phyloP scores from a whole-genome alignment of 1,140 invertebrate species.

The Cotesia vestalis region DNA sequence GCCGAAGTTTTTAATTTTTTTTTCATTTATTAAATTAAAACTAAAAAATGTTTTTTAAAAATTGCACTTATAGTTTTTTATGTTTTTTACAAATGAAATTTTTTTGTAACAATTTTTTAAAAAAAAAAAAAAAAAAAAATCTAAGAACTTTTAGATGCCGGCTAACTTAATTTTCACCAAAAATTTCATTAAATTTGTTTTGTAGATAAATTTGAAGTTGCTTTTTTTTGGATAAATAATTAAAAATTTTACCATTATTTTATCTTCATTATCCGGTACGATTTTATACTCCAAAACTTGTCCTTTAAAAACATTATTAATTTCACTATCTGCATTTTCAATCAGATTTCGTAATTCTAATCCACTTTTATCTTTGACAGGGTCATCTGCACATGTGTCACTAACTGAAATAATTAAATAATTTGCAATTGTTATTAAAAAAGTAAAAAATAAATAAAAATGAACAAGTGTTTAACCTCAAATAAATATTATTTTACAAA shows the following conservation, averaged over 20 bases:
- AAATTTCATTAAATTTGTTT: too few relatives aligned
- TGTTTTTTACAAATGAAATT: too few relatives aligned
- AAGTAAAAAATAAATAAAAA: neutral
- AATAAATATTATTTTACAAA: neutral
- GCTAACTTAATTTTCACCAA: too few relatives aligned
- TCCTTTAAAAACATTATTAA: constrained; percentile 48
- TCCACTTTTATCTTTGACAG: constrained; percentile 70
- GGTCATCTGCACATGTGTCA: constrained; percentile 70
- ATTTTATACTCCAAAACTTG: constrained; percentile 53
- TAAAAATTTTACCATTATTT: constrained; percentile 54
- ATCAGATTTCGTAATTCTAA: constrained; percentile 65
- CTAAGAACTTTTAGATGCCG: neutral
- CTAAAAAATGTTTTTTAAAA: too few relatives aligned
- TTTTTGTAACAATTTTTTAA: neutral
- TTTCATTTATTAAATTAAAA: too few relatives aligned
- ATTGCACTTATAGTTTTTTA: too few relatives aligned
- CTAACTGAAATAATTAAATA: constrained; percentile 66
- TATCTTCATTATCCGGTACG: constrained; percentile 64
- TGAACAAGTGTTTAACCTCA: neutral
- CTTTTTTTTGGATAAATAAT: too few relatives aligned
- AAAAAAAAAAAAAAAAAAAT: constrained; percentile 24
- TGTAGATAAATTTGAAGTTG: too few relatives aligned
- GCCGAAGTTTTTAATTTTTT: too few relatives aligned
- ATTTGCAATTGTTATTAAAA: constrained; percentile 27
- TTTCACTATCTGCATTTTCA: constrained; percentile 56